These are phyloP conservation scores for Engystomops pustulosus DNA, from an alignment of 2,113 vertebrate species.

Conservation along the genomic window DNA sequence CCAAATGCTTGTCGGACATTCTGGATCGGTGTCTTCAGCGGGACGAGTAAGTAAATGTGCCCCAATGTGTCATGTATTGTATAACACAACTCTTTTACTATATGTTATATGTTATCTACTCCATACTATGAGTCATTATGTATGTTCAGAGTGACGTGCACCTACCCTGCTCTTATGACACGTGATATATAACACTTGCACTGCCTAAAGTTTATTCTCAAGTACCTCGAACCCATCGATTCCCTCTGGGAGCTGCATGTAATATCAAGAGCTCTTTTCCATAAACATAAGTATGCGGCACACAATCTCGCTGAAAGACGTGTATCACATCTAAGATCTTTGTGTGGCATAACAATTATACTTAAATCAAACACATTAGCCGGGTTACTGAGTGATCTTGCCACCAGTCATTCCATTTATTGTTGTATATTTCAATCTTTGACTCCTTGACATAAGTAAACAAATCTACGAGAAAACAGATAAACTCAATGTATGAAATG, in stretches of 20 bases:
- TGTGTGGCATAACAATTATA: conserved; percentile 25
- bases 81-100: too few relatives aligned
- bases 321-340: conserved; percentile 7
- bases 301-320: conserved; percentile 27
- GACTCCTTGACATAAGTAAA: conserved; percentile 50
- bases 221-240: background rate
- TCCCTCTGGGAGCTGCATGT: conserved; percentile 11
- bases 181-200: background rate
- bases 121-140: too few relatives aligned
- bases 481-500: conserved; percentile 50
- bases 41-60: too few relatives aligned
- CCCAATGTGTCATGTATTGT: too few relatives aligned
- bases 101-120: too few relatives aligned
- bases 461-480: conserved; percentile 47
- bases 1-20: too few relatives aligned
- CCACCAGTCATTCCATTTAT: conserved; percentile 36
- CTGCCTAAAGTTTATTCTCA: background rate
- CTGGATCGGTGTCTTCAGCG: too few relatives aligned
- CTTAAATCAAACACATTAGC: conserved; percentile 35
- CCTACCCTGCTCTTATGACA: background rate
- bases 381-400: conserved; percentile 30
- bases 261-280: conserved; percentile 17
- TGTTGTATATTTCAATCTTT: conserved; percentile 49
- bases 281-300: conserved; percentile 8
- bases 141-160: conserved; percentile 1